Evolutionary conservation across 2,113 vertebrate genomes (phyloP), one percentile per base, ranked within the genome.

Genomic region (Asarcornis scutulata): DNA sequence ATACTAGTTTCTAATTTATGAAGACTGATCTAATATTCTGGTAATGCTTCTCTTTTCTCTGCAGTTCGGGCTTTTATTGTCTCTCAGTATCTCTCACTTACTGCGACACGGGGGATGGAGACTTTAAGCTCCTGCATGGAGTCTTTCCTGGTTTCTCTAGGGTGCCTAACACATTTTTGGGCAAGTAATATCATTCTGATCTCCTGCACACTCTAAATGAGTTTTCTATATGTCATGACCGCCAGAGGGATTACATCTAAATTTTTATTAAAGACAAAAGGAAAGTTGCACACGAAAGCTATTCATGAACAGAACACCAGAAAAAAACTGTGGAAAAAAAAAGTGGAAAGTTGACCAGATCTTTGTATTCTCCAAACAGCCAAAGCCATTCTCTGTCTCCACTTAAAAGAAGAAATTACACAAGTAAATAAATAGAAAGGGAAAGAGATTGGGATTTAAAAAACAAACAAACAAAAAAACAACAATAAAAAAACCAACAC

Each of bases 1-100:
- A 83, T 59, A 88, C 36, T 64, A 66, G 89, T 95, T 93, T 92
- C 86, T 75, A 86, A 95, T 96, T 90, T 93, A 95, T 91, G 86
- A 95, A 73, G 72, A 40, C 59, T 89, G 88, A 90, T 93, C 50
- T 89, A 92, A 86, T 90, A 96, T 96, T 93, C 93, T 87, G 66
- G 66, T 56, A 90, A 56, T 66, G 86, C 36, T 88, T 73, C 88
- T 66, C 55, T 77, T 83, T 85, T 59, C 53, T 48, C 86, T 89
- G 68, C 74, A 91, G 64, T 81, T 88, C 89, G 36, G 56, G 36
- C 60, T 80, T 89, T 67, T 38, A 84, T 34, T 87, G 71, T 91
- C 77, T 93, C 72, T 63, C 1, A 0, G 27, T 83, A 83, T 93
- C 74, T 94, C 66, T 85, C 73, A 74, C 93, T 91, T 86, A 87